These are phyloP conservation scores for Drosophila leonis DNA, from an alignment of 2,888 invertebrate genomes.

Conservation along the genomic window DNA sequence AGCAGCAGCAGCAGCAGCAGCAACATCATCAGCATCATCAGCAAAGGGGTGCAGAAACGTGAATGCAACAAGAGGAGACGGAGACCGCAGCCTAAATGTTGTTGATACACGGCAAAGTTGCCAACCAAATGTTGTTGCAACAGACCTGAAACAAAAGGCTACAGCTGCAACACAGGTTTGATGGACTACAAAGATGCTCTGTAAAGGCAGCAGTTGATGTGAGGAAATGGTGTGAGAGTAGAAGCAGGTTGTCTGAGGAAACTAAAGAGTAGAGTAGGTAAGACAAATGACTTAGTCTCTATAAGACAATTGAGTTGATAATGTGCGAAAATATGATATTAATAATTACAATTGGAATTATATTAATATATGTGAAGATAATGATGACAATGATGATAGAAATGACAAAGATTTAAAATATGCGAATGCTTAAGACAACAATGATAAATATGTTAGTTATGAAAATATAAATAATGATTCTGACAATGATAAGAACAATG, in stretches of 20 bases:
- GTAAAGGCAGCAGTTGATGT: neutral
- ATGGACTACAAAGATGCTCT: constrained; percentile 27
- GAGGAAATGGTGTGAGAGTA: neutral
- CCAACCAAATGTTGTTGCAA: constrained; percentile 80
- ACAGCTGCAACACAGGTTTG: constrained; percentile 28
- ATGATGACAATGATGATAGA: neutral
- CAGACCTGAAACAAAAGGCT: constrained; percentile 47
- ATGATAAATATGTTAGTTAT: no score
- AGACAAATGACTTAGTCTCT: neutral
- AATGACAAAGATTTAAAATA: neutral
- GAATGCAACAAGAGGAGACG: constrained; percentile 37
- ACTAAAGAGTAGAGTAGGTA: neutral
- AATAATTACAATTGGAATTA: neutral
- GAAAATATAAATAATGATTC: neutral
- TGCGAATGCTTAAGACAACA: neutral
- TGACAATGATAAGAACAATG: neutral
- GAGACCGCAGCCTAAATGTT: constrained; percentile 70
- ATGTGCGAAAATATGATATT: neutral
- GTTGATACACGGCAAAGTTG: constrained; percentile 76
- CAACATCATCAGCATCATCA: neutral
- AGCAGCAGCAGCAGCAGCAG: neutral
- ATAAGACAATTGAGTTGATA: neutral
- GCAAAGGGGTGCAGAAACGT: constrained; percentile 15
- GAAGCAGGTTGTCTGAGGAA: neutral
- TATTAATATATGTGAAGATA: neutral